Percentiles rank a stretch among this genome's conserved stretches.
phyloP scores from a whole-genome alignment of 2,888 invertebrate species.

The Gasteruption jaculator region DNA sequence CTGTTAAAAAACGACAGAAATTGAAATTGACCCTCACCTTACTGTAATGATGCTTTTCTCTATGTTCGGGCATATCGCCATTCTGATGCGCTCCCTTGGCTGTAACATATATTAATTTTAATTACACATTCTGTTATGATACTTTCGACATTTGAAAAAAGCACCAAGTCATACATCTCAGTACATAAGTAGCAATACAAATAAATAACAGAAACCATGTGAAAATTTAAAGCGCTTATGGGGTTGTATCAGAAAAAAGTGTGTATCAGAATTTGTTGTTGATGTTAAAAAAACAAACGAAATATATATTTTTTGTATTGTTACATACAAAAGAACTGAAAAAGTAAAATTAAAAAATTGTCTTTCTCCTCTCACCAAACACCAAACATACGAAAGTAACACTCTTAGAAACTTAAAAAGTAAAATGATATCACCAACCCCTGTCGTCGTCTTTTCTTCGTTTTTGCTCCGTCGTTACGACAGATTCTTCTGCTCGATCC shows the following conservation, averaged over 20 bases:
- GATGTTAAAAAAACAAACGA: conserved; percentile 13
- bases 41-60: conserved; percentile 73
- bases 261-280: no score
- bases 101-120: no score
- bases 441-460: conserved; percentile 76
- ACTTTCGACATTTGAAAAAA: no score
- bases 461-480: conserved; percentile 65
- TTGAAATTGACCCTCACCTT: conserved; percentile 57
- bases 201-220: conserved; percentile 19
- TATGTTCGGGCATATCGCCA: conserved; percentile 65
- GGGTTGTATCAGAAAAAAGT: no score
- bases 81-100: conserved; percentile 69
- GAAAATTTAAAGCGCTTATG: conserved; percentile 15
- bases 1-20: conserved; percentile 17
- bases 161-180: no score
- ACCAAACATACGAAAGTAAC: no score
- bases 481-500: conserved; percentile 72
- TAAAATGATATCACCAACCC: conserved; percentile 52
- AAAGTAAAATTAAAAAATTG: conserved; percentile 18
- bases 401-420: conserved; percentile 2
- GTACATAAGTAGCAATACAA: no score
- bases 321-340: no score
- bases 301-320: no score
- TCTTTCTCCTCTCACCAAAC: conserved; percentile 17
- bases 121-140: no score